Evolutionary conservation across 2,888 invertebrate genomes (phyloP).

Genomic region (Agapostemon virescens): DNA sequence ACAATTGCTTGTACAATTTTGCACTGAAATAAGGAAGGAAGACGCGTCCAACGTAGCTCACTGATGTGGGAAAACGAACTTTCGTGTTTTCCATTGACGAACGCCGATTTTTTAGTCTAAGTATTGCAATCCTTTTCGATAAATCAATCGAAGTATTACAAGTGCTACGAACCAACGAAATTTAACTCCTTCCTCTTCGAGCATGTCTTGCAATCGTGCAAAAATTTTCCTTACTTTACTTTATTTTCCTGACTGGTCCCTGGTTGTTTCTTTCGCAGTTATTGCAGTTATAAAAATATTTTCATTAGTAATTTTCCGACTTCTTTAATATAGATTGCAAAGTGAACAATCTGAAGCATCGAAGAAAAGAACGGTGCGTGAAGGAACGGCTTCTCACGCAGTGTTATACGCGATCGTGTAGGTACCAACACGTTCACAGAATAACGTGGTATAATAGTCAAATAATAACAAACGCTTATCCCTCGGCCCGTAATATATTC

Average conservation of each 20-base stretch:
- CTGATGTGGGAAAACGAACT: background rate
- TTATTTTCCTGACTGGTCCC: no score
- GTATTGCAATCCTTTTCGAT: no score
- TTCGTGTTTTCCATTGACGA: background rate
- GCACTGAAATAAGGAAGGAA: conserved; percentile 6
- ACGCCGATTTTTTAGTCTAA: background rate
- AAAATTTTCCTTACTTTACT: background rate
- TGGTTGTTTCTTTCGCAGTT: no score
- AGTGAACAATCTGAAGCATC: no score
- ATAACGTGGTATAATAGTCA: conserved; percentile 53
- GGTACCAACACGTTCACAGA: conserved; percentile 36
- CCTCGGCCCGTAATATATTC: conserved; percentile 62
- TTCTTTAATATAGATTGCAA: no score
- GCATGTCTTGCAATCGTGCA: background rate
- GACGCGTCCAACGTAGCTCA: background rate
- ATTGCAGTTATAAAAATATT: no score
- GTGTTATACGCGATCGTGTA: conserved; percentile 22
- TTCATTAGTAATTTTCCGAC: no score
- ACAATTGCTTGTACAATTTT: conserved; percentile 10
- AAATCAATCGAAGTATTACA: no score
- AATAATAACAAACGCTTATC: conserved; percentile 66
- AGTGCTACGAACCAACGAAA: background rate
- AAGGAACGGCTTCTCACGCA: conserved; percentile 35
- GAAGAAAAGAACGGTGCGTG: conserved; percentile 28
- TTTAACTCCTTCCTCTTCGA: background rate